Conservation (phyloP, 2,888 invertebrate genomes). For the Crossocerus cetratus region DNA sequence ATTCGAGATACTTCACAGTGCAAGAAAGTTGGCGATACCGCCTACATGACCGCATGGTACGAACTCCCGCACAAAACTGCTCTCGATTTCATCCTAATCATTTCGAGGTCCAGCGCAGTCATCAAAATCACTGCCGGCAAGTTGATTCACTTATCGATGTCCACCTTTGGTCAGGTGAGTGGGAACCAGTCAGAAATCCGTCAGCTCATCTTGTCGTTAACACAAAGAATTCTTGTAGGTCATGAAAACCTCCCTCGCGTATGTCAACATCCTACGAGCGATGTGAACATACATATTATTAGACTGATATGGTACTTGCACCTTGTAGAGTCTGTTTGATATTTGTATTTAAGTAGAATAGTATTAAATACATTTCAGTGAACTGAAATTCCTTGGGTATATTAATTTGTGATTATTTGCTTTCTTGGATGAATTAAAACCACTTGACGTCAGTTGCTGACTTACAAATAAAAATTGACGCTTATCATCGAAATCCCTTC, state of each 20-base stretch:
- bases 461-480: too few relatives aligned
- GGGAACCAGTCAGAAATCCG: background rate
- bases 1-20: slow-evolving; percentile 48
- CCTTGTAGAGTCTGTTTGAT: too few relatives aligned
- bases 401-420: too few relatives aligned
- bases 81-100: slow-evolving; percentile 57
- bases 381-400: too few relatives aligned
- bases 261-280: slow-evolving; percentile 39
- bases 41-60: slow-evolving; percentile 68
- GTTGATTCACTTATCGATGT: slow-evolving; percentile 61
- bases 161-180: slow-evolving; percentile 65
- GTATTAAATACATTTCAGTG: too few relatives aligned
- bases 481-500: too few relatives aligned
- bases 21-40: slow-evolving; percentile 57
- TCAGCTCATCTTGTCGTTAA: background rate
- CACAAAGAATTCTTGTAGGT: slow-evolving; percentile 24
- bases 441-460: too few relatives aligned
- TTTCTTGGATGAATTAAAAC: too few relatives aligned
- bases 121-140: slow-evolving; percentile 66
- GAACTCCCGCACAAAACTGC: slow-evolving; percentile 55
- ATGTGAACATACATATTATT: background rate
- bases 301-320: too few relatives aligned
- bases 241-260: slow-evolving; percentile 33
- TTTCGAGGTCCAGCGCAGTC: slow-evolving; percentile 55
- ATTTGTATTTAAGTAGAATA: too few relatives aligned